Evolutionary conservation across 2,888 invertebrate genomes (phyloP), one percentile per base, ranked within the genome.

Genomic region (Limnephilus auricula): DNA sequence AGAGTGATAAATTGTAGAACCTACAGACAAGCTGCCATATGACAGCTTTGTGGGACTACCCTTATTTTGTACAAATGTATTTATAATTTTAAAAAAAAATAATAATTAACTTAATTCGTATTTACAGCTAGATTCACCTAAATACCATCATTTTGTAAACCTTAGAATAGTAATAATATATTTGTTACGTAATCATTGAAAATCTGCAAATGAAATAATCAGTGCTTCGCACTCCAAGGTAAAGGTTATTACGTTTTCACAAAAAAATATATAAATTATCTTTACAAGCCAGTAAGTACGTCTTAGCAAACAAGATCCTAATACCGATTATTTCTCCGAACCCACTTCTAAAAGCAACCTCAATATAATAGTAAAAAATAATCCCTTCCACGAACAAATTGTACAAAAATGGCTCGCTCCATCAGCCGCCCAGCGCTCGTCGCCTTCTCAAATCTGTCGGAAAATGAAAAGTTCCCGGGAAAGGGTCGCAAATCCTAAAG

Each of bases 391-490:
- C 87, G 87, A 78, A 88, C 87, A 78, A 88, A 78, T 88, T 88
- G 87, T 88, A 88, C 89, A 82, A 79, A 91, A 91, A 91, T 91
- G 78, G 90, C 32, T 88, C 25, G 91, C 32, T 88, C 88, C 83
- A 89, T 82, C 89, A 40, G 91, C 82, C 88, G n/a, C 79, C 34
- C 82, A 37, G n/a, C 80, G 90, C 85, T 84, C 50, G 80, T 85
- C 84, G 85, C 85, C 88, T 82, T 83, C 91, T 91, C 79, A 91
- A 91, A 91, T 91, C 88, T 88, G 91, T 89, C 88, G 91, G 91
- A 91, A 91, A 88, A 91, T 91, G 91, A 91, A 91, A 91, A 91
- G 91, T 91, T 87, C 40, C 80, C 79, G n/a, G 50, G 78, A 89
- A 87, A 91, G 50, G 91, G 88, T 91, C 91, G 87, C 91, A 82